These are phyloP conservation scores for Paedocypris micromegethes DNA, from an alignment of 2,797 vertebrate genomes.

Conservation along the genomic window DNA sequence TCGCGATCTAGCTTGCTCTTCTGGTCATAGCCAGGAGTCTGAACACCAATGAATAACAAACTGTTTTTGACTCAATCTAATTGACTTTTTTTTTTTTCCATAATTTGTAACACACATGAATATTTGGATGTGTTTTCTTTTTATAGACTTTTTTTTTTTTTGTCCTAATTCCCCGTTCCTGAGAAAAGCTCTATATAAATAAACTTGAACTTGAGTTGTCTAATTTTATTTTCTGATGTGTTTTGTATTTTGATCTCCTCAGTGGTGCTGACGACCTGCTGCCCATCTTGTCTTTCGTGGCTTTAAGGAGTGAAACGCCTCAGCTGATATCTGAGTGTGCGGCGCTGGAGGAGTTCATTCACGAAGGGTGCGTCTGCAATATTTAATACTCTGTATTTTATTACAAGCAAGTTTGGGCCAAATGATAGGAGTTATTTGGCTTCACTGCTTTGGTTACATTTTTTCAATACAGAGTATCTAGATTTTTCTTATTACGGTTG, in stretches of 20 bases:
- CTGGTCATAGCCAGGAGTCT: no score
- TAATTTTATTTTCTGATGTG: background rate
- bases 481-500: no score
- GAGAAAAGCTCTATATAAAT: background rate
- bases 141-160: no score
- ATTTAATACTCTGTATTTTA: background rate
- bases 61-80: no score
- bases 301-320: slow-evolving; percentile 78
- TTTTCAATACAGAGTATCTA: no score
- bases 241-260: slow-evolving; percentile 21
- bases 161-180: background rate
- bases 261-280: slow-evolving; percentile 90
- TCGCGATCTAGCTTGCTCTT: no score
- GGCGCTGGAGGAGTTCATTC: slow-evolving; percentile 91
- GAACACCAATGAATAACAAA: no score
- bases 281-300: slow-evolving; percentile 90
- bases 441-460: no score
- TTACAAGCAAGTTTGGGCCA: background rate
- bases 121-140: no score
- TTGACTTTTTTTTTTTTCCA: no score
- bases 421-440: no score
- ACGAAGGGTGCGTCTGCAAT: slow-evolving; percentile 78
- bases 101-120: no score
- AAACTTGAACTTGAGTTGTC: background rate
- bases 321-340: slow-evolving; percentile 89